Evolutionary conservation across 2,888 invertebrate species (phyloP), one percentile per base, ranked within the genome.

Genomic region (Elegia similella): DNA sequence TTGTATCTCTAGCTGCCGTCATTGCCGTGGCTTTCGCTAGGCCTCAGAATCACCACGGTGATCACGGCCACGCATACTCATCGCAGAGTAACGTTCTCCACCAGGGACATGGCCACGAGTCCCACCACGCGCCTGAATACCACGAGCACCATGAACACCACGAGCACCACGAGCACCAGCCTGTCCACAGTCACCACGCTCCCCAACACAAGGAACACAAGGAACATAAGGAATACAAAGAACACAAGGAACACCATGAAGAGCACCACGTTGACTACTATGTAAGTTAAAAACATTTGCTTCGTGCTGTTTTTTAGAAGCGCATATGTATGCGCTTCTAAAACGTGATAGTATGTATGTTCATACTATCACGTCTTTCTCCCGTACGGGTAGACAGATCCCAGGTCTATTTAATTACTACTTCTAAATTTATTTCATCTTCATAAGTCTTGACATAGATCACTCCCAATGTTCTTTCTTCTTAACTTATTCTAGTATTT

Each of bases 1-100:
- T 73, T 6, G 30, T 72, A 13, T 32, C 73, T 7, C 10, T 71
- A 10, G 61, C 60, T 30, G 65, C 61, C 10, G 46, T 64, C 5
- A 15, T 73, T 5, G 68, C 67, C 3, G 63, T 67, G 2, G 66
- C 70, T n/a, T 58, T 59, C 48, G 75, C 71, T 62, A 69, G 72
- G 0, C 71, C 76, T 0, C 76, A 74, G 23, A 47, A 69, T 17
- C 68, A 63, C 0, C 62, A 76, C n/a, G 69, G 76, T 12, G 70
- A 67, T 0, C 64, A 74, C 34, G 69, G 69, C 6, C 68, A 69
- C 29, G 78, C 73, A 1, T 64, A 67, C 32, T 82, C 78, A 1
- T 77, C 75, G 1, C 78, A 78, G 53, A 75, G 65, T 59, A 67
- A 77, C 13, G 72, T 75, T 15, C 68, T 82, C 47, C 73, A 73